Evolutionary conservation across 2,113 vertebrate genomes (phyloP).

Genomic region (Mixornis gularis): DNA sequence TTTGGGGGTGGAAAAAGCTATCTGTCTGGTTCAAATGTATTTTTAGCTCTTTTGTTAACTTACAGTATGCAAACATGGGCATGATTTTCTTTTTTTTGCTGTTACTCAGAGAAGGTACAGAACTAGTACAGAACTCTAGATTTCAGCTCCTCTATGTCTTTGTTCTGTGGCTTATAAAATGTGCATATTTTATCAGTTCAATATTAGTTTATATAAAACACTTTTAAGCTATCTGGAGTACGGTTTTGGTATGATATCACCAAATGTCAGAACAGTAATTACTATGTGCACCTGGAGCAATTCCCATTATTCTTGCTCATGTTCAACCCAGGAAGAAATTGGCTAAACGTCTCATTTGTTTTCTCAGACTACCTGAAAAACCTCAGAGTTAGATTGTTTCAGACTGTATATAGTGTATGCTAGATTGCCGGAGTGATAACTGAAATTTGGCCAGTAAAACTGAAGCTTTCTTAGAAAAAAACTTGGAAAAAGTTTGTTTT

Average conservation of each 20-base stretch:
- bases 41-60: neutral
- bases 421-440: neutral
- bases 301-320: neutral
- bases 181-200: neutral
- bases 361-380: neutral
- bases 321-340: neutral
- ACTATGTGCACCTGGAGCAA: neutral
- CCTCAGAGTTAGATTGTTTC: neutral
- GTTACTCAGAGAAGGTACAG: neutral
- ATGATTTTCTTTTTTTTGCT: neutral
- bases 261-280: neutral
- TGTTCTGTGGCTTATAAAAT: neutral
- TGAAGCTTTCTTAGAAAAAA: neutral
- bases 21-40: neutral
- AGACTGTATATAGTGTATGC: neutral
- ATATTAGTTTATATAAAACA: neutral
- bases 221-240: neutral
- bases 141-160: neutral
- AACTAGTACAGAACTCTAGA: neutral
- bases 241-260: neutral
- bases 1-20: fast-evolving
- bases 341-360: neutral
- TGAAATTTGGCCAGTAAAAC: neutral
- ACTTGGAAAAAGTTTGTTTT: neutral
- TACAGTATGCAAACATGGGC: neutral